Evolutionary conservation across 2,888 invertebrate species (phyloP), one percentile per base, ranked within the genome.

Genomic region (Tenthredo notha): DNA sequence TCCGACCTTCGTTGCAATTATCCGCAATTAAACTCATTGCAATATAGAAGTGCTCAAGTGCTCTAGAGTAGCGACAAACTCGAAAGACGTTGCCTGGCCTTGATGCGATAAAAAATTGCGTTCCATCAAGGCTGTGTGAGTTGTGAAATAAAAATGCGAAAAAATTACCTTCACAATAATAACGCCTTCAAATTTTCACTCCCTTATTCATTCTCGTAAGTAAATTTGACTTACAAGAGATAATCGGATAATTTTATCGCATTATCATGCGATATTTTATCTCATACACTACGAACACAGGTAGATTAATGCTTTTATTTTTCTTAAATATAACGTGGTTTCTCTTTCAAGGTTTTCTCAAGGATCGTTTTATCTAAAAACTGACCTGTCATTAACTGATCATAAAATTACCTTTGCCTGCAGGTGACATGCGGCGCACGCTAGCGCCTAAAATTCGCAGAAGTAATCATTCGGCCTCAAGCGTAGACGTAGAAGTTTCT

Each of bases 1-100:
- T 91, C 90, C 91, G 92, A 92, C 92, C 92, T 92, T 92, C 92
- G 90, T 87, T 88, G 89, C 92, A 92, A 92, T 92, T 92, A 92
- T 88, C 86, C 86, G 88, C 92, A 92, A 92, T 92, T 92, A 92
- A 92, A 92, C 91, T 88, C 87, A 89, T 90, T 89, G 88, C 88
- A 88, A 70, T 65, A 40, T 40, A 80, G 47, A 29, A 67, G 47
- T 83, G 50, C 67, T 67, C 65, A 21, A 83, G 83, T 47, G 67
- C 37, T 21, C 37, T 21, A 47, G 67, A 83, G 78, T 83, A 78
- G 72, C 83, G 61, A 85, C 87, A 90, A 90, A 92, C 91, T 90
- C 91, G 89, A 89, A 89, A 90, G 88, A 87, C 88, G 89, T 88
- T 40, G 54, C 33, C 29, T 54, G 21, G 54, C 77, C 77, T 50